Percentiles rank a stretch among this genome's conserved stretches.
phyloP scores from a whole-genome alignment of 2,113 vertebrate genomes.

The Pionites leucogaster region DNA sequence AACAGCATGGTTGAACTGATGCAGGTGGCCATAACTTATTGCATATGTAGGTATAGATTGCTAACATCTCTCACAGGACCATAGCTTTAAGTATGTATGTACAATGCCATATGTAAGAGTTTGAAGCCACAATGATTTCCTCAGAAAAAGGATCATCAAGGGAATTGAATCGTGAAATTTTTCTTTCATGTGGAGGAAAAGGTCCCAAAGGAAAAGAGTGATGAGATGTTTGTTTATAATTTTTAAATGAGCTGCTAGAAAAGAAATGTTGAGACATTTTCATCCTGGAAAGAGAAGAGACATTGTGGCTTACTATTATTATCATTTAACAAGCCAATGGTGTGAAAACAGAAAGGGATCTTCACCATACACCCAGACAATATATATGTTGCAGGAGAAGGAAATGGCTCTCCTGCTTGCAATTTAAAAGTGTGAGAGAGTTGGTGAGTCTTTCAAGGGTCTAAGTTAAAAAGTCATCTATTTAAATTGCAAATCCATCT shows the following conservation, averaged over 20 bases:
- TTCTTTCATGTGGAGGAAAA: constrained; percentile 16
- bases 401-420: neutral
- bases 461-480: neutral
- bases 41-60: constrained; percentile 32
- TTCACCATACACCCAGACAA: neutral
- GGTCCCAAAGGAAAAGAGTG: neutral
- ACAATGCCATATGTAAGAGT: constrained; percentile 4
- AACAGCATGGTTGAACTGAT: neutral
- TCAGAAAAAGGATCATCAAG: neutral
- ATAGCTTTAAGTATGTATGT: neutral
- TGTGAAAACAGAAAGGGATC: neutral
- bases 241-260: neutral
- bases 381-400: neutral
- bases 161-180: neutral
- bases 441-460: neutral
- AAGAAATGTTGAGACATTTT: neutral
- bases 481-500: neutral
- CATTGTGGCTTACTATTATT: neutral
- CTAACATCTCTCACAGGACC: constrained; percentile 35
- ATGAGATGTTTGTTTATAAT: constrained; percentile 16
- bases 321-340: neutral
- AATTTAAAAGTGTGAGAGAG: neutral
- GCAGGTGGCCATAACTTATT: constrained; percentile 51
- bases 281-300: neutral
- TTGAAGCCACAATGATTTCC: neutral